Percentiles rank a stretch among this genome's conserved stretches.
Conservation (phyloP, 1,140 invertebrate genomes). For the Calephelis nemesis region DNA sequence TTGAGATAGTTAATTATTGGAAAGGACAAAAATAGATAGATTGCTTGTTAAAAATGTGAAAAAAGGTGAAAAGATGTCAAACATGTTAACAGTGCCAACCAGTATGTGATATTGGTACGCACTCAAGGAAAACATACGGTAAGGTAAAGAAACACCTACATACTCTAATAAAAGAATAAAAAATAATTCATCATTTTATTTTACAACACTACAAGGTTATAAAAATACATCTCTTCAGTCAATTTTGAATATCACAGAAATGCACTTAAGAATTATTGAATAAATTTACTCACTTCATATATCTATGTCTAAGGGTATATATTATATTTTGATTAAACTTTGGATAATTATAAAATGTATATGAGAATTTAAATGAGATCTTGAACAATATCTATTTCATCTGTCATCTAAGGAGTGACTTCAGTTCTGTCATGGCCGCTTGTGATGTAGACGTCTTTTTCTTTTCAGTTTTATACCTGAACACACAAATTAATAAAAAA, state of each 20-base stretch:
- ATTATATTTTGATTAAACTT: constrained; percentile 28
- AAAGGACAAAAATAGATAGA: no score
- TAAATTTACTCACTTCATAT: constrained; percentile 21
- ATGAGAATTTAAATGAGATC: constrained; percentile 40
- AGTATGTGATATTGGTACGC: no score
- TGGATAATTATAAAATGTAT: constrained; percentile 34
- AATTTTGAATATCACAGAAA: constrained; percentile 59
- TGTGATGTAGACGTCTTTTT: constrained; percentile 60
- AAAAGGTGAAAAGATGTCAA: no score
- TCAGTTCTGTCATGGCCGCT: constrained; percentile 59
- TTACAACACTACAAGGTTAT: constrained; percentile 40
- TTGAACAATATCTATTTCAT: constrained; percentile 27
- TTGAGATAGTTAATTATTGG: no score
- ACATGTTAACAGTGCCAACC: no score
- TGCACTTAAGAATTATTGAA: constrained; percentile 25
- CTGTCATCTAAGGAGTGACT: constrained; percentile 60
- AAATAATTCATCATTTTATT: constrained; percentile 28
- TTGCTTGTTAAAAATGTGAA: no score
- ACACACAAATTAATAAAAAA: no score
- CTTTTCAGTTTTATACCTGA: constrained; percentile 64
- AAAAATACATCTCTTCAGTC: constrained; percentile 57
- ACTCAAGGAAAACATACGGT: no score
- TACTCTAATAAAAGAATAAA: constrained; percentile 21
- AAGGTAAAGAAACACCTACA: no score
- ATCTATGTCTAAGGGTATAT: constrained; percentile 11